These are phyloP conservation scores for Parnassius apollo DNA, from an alignment of 2,888 invertebrate species.

Conservation along the genomic window DNA sequence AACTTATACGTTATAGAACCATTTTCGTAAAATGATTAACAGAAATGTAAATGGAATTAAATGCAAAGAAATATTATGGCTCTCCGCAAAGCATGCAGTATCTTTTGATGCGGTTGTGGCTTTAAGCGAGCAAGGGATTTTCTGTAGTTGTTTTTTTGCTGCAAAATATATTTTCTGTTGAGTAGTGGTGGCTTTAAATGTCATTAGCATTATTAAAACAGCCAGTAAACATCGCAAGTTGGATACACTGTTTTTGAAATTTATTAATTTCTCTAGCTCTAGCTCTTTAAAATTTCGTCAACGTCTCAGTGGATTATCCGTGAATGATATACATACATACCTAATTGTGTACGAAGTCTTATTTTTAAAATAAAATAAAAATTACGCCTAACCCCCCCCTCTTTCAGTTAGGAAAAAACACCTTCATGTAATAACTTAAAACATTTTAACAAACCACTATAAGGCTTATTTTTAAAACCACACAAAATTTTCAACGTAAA, in stretches of 20 bases:
- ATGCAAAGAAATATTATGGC: constrained; percentile 24
- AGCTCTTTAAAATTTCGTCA: too few relatives aligned
- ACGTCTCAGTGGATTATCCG: too few relatives aligned
- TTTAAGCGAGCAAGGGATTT: constrained; percentile 20
- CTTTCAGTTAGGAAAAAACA: too few relatives aligned
- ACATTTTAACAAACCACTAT: too few relatives aligned
- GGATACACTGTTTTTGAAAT: background rate
- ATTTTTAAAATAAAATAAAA: too few relatives aligned
- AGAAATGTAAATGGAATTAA: constrained; percentile 6
- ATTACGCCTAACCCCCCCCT: too few relatives aligned
- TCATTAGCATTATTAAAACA: constrained; percentile 17
- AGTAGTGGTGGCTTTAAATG: constrained; percentile 10
- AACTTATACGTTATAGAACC: constrained; percentile 11
- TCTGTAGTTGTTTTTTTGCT: constrained; percentile 24
- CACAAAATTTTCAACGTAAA: too few relatives aligned
- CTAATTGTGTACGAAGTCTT: too few relatives aligned
- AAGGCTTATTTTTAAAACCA: too few relatives aligned
- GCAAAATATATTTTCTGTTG: constrained; percentile 10
- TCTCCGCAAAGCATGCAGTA: constrained; percentile 21
- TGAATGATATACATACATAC: too few relatives aligned
- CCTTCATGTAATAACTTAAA: too few relatives aligned
- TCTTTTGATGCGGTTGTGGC: constrained; percentile 26
- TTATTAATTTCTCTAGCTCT: too few relatives aligned
- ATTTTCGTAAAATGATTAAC: constrained; percentile 2
- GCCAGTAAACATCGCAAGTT: background rate